These are phyloP conservation scores for Cataglyphis rosenhaueri DNA, from an alignment of 2,888 invertebrate genomes.

Conservation along the genomic window DNA sequence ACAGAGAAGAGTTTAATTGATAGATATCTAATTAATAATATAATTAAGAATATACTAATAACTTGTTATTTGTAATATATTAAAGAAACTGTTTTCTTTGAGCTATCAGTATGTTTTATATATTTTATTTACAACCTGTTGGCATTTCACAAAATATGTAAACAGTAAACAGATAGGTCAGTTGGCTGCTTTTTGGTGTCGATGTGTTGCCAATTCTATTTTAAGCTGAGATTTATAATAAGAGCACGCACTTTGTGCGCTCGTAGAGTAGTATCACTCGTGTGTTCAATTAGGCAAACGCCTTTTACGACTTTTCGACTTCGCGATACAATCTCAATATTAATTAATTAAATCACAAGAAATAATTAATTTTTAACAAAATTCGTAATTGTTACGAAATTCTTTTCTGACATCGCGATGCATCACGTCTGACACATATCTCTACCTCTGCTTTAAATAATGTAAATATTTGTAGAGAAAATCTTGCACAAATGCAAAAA, in stretches of 20 bases:
- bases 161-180: slow-evolving; percentile 23
- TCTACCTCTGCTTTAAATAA: slow-evolving; percentile 1
- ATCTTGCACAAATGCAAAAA: not conserved
- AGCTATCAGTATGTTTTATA: not conserved
- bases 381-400: not conserved
- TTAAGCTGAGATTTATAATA: slow-evolving; percentile 30
- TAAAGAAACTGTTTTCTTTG: not conserved
- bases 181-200: not conserved
- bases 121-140: not conserved
- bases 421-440: not conserved
- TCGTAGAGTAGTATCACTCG: not conserved
- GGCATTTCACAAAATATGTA: not conserved
- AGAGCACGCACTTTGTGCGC: not conserved
- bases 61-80: not conserved
- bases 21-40: slow-evolving; percentile 7
- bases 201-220: slow-evolving; percentile 34
- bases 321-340: not conserved
- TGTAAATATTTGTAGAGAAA: slow-evolving; percentile 5
- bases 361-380: not conserved
- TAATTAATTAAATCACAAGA: slow-evolving; percentile 31
- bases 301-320: not conserved
- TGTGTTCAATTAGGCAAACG: not conserved
- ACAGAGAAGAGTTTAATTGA: not conserved
- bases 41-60: not conserved
- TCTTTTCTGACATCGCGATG: not conserved